Evolutionary conservation across 2,113 vertebrate genomes (phyloP).

Genomic region (Philantomba maxwellii): DNA sequence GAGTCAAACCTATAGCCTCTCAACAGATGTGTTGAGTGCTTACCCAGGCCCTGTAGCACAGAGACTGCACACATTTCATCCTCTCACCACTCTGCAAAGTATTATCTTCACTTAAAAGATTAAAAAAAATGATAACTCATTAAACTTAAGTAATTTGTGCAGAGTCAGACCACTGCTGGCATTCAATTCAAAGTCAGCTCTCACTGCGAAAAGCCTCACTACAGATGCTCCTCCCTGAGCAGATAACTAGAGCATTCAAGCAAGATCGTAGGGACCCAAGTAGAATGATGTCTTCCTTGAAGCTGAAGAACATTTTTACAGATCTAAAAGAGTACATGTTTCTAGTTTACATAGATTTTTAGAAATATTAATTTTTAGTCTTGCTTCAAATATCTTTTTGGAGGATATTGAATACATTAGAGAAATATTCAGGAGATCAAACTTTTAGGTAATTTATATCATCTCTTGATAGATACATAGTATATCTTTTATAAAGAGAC

Average conservation of each 20-base stretch:
- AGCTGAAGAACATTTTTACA: background rate
- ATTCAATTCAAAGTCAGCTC: background rate
- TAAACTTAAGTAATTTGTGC: background rate
- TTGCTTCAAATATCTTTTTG: background rate
- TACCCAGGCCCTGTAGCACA: background rate
- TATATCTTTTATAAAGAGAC: background rate
- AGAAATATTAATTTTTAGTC: background rate
- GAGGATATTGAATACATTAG: background rate
- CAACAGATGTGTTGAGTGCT: fast-evolving
- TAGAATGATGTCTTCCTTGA: background rate
- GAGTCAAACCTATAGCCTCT: background rate
- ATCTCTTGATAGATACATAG: background rate
- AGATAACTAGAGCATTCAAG: background rate
- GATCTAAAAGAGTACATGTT: background rate
- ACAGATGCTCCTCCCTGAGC: background rate
- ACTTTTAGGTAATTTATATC: background rate
- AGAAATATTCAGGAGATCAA: background rate
- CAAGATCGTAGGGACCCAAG: background rate
- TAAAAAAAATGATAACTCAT: background rate
- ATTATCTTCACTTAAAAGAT: background rate
- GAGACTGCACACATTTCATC: background rate
- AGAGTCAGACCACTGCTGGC: background rate
- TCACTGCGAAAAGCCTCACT: background rate
- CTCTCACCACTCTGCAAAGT: background rate
- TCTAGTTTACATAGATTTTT: background rate